Conservation (phyloP, 2,113 vertebrate species). For the Chaetura pelagica region DNA sequence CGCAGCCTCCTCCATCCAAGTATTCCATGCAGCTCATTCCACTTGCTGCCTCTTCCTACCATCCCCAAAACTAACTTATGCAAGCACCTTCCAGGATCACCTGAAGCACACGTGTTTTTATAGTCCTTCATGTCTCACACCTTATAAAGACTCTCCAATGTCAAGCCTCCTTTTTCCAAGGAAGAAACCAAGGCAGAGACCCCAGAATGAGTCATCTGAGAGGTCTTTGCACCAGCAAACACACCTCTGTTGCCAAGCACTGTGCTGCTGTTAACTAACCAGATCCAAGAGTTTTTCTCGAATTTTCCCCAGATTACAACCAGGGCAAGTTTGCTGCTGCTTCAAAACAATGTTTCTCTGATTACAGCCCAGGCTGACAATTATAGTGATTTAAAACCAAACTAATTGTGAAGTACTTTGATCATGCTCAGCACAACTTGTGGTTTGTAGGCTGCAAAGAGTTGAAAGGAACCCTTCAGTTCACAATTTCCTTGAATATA, state of each 20-base stretch:
- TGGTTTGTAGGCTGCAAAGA: constrained; percentile 62
- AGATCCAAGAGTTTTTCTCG: background rate
- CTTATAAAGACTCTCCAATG: background rate
- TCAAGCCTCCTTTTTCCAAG: background rate
- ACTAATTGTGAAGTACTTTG: constrained; percentile 78
- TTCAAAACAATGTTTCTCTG: constrained; percentile 68
- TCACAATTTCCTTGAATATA: constrained; percentile 72
- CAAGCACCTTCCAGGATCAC: background rate
- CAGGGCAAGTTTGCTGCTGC: constrained; percentile 28
- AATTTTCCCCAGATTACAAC: constrained; percentile 59
- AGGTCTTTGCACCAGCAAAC: background rate
- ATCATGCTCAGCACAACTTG: constrained; percentile 72
- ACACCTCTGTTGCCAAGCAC: background rate
- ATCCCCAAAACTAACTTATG: rapidly evolving
- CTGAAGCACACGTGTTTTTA: background rate
- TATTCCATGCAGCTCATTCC: background rate
- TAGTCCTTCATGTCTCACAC: rapidly evolving
- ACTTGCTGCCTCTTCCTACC: background rate
- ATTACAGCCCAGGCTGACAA: constrained; percentile 75
- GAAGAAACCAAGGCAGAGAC: background rate
- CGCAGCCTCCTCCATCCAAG: constrained; percentile 7
- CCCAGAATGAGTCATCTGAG: rapidly evolving
- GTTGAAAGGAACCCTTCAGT: constrained; percentile 67
- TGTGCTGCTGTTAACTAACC: background rate
- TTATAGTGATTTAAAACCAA: constrained; percentile 79